Base-by-base conservation (phyloP, 2,797 vertebrate genomes). In the Acipenser oxyrinchus region DNA sequence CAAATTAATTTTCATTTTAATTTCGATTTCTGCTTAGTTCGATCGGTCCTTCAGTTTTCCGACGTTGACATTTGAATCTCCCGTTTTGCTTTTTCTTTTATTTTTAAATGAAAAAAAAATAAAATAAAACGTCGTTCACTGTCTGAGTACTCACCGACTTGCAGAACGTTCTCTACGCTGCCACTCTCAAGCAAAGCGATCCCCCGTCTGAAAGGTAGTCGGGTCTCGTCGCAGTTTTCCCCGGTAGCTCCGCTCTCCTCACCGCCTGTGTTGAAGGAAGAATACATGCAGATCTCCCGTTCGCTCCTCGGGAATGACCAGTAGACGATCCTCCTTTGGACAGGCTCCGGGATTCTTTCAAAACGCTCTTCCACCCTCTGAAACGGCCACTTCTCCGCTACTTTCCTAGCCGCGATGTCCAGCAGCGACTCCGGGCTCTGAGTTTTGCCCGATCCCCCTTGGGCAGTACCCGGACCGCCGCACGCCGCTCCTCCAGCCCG, bases 341-440 rank as follows among this genome's bases (percentile, higher is more conserved):
- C 94, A 48, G 95, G 95, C 85, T 97, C 95, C 66, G 95, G 94
- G 77, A 97, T 96, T 85, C 94, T 86, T 83, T 96, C 94, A 78
- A 97, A 96, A 13, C 94, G 92, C 83, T 97, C 95, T 81, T 97
- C 95, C 63, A 96, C 95, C 82, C 91, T 76, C 72, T 97, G 95
- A 67, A 96, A 97, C 75, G 95, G 95, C 95, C 95, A 97, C 90
- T 96, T 96, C 86, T 96, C 95, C 49, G 94, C 95, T 72, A 97
- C 95, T 83, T 82, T 91, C 65, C 94, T 85, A 77, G 94, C 95
- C 71, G 94, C 91, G 81, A 96, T 96, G 86, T 96, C 95, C 87
- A 97, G 80, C 23, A 97, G 88, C 6, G 93, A 88, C 82, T 96
- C 94, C 15, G 95, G 94, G 78, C 84, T 94, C 76, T 89, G 92